Evolutionary conservation across 2,888 invertebrate genomes (phyloP).

Genomic region (Charanyca ferruginea): DNA sequence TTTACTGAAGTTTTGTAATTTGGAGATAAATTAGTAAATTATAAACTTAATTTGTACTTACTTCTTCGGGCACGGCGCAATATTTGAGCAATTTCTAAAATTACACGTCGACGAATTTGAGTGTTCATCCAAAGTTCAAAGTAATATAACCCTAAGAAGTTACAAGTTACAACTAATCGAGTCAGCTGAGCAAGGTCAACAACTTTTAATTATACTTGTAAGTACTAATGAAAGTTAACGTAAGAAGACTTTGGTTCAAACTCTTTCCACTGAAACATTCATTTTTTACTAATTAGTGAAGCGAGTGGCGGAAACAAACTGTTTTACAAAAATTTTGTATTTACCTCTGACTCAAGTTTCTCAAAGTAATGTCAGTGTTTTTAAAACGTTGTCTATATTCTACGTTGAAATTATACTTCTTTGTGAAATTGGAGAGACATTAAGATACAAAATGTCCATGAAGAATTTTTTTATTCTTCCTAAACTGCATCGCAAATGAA

Average conservation of each 20-base stretch:
- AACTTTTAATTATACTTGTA: slow-evolving; percentile 52
- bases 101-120: slow-evolving; percentile 24
- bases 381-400: slow-evolving; percentile 25
- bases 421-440: slow-evolving; percentile 13
- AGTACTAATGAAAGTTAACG: slow-evolving; percentile 58
- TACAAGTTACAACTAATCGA: slow-evolving; percentile 38
- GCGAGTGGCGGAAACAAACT: slow-evolving; percentile 60
- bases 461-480: background rate
- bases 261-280: slow-evolving; percentile 63
- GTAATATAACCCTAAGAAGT: slow-evolving; percentile 38
- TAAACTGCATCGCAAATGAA: background rate
- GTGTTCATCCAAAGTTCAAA: slow-evolving; percentile 33
- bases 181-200: slow-evolving; percentile 53
- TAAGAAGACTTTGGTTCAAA: slow-evolving; percentile 57
- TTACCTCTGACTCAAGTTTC: slow-evolving; percentile 40
- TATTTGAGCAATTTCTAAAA: slow-evolving; percentile 33
- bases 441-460: background rate
- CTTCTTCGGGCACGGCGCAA: slow-evolving; percentile 5
- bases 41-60: slow-evolving; percentile 18
- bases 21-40: slow-evolving; percentile 30
- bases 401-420: slow-evolving; percentile 17
- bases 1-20: slow-evolving; percentile 27
- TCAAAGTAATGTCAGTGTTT: slow-evolving; percentile 42
- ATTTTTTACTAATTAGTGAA: slow-evolving; percentile 67
- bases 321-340: slow-evolving; percentile 55